Percentiles rank a stretch among this genome's conserved stretches.
Conservation (phyloP, 2,113 vertebrate species). For the Xiphophorus couchianus region DNA sequence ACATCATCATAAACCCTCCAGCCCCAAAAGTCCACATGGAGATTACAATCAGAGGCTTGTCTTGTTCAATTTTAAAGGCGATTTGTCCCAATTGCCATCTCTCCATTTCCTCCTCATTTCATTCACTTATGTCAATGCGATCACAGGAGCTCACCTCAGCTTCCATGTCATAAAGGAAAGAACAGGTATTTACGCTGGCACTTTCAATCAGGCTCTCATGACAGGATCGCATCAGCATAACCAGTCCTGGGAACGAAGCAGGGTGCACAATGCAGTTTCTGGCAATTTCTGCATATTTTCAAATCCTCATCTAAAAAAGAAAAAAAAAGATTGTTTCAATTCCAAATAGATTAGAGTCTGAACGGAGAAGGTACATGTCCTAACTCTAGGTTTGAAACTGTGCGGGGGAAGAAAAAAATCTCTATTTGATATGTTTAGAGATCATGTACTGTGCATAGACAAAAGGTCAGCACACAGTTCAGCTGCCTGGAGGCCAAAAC, state of each 20-base stretch:
- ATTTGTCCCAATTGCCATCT: slow-evolving; percentile 79
- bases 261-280: slow-evolving; percentile 4
- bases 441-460: slow-evolving; percentile 46
- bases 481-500: slow-evolving; percentile 48
- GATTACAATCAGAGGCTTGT: slow-evolving; percentile 81
- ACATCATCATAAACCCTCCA: slow-evolving; percentile 58
- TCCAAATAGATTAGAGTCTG: not conserved
- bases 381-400: not conserved
- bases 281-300: not conserved
- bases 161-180: slow-evolving; percentile 39
- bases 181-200: slow-evolving; percentile 59
- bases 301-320: slow-evolving; percentile 10
- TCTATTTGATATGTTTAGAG: slow-evolving; percentile 26
- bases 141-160: slow-evolving; percentile 69
- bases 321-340: not conserved
- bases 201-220: slow-evolving; percentile 46
- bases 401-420: not conserved
- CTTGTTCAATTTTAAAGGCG: slow-evolving; percentile 74
- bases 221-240: slow-evolving; percentile 47
- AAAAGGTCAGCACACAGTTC: slow-evolving; percentile 56
- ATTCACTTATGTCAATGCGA: slow-evolving; percentile 74
- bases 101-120: slow-evolving; percentile 75
- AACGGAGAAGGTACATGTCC: slow-evolving; percentile 2
- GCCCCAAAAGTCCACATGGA: slow-evolving; percentile 67
- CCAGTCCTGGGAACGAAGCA: slow-evolving; percentile 25